phyloP scores from a whole-genome alignment of 2,113 vertebrate species.

The Indicator indicator region DNA sequence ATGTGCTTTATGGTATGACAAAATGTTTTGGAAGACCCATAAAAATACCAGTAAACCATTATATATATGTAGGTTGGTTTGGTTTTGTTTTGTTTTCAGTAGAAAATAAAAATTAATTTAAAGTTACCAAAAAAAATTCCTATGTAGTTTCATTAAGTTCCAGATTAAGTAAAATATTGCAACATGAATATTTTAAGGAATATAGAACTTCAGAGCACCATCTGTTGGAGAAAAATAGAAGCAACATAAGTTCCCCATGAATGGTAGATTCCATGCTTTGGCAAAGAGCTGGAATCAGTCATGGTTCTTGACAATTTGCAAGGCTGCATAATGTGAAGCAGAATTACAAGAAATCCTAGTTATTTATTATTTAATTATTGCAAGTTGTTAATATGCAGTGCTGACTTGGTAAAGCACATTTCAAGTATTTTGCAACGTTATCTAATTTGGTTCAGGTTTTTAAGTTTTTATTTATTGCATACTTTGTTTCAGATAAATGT shows the following conservation, averaged over 20 bases:
- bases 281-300: background rate
- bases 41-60: background rate
- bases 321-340: background rate
- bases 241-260: background rate
- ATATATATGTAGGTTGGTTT: background rate
- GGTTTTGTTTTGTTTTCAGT: background rate
- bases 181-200: conserved; percentile 9
- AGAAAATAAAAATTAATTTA: background rate
- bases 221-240: conserved; percentile 8
- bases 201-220: conserved; percentile 16
- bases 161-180: background rate
- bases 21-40: background rate
- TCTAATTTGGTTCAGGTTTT: background rate
- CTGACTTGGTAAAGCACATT: background rate
- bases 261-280: background rate
- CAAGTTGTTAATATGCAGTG: background rate
- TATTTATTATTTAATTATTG: conserved; percentile 43
- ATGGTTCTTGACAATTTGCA: background rate
- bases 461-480: background rate
- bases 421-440: background rate
- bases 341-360: background rate
- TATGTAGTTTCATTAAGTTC: background rate
- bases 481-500: background rate
- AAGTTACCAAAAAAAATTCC: background rate
- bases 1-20: background rate